Evolutionary conservation across 2,113 vertebrate species (phyloP), one percentile per base, ranked within the genome.

Genomic region (Pseudolaguvia tuberculata): DNA sequence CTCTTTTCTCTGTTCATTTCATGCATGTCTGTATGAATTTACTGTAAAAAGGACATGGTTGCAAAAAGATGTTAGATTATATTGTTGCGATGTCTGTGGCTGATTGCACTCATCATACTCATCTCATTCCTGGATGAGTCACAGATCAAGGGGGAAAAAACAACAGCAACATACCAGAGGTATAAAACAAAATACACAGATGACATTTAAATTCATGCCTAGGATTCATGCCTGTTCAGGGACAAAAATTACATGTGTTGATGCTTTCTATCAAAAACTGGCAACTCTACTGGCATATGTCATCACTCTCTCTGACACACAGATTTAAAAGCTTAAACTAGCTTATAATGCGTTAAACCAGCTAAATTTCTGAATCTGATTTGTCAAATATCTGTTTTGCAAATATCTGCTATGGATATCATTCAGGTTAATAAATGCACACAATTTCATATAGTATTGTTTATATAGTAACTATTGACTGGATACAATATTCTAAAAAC

Each of bases 31-130:
- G 31, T 55, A 56, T 55, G 29, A 35, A 42, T 17, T 12, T n/a
- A 39, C 17, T 21, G 48, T 48, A 48, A 55, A 17, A 23, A 51
- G 48, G 14, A n/a, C n/a, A 75, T 23, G 31, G 53, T 63, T 23
- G n/a, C 5, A 47, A 61, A 66, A 65, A 52, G 52, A 75, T 27
- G 51, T 69, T 18, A 76, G 74, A 80, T 79, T 42, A 47, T 52
- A 70, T 80, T 80, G 51, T 20, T 69, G 35, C 31, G 77, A 83
- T 78, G 84, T 81, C 80, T 84, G 77, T 27, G 15, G 50, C 51
- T 79, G 77, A 82, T 79, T 70, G 75, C 51, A n/a, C 27, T 66
- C 50, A 73, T 39, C 53, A 65, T 70, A 48, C 55, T 18, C 29
- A 42, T 48, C 15, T 14, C 67, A 78, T 78, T 72, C 68, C 67